Conservation (phyloP, 2,888 invertebrate species). For the Maniola hyperantus region DNA sequence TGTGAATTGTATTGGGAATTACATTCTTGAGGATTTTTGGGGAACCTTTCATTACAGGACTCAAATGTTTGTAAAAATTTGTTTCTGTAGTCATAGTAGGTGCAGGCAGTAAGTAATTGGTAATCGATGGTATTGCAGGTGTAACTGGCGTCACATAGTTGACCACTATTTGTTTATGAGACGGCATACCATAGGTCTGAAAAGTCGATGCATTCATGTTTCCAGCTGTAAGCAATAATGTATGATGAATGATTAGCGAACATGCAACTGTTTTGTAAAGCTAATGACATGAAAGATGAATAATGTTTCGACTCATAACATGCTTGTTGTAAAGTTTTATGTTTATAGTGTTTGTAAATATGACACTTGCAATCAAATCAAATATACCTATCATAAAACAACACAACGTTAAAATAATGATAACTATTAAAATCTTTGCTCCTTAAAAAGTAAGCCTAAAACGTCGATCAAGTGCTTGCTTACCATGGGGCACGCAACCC, state of each 20-base stretch:
- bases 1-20: constrained; percentile 43
- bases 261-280: constrained; percentile 48
- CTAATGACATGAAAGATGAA: constrained; percentile 20
- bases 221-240: constrained; percentile 74
- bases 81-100: constrained; percentile 53
- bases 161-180: constrained; percentile 46
- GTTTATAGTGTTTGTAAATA: constrained; percentile 4
- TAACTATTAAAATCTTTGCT: not conserved
- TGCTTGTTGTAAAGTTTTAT: not conserved
- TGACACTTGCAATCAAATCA: not conserved
- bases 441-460: not conserved
- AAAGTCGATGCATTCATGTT: constrained; percentile 52
- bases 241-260: constrained; percentile 52
- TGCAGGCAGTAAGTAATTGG: constrained; percentile 49
- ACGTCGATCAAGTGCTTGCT: constrained; percentile 36
- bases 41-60: constrained; percentile 52
- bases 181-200: constrained; percentile 53
- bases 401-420: not conserved
- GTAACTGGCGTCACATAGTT: constrained; percentile 64
- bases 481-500: constrained; percentile 81
- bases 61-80: constrained; percentile 56
- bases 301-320: not conserved
- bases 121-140: constrained; percentile 46
- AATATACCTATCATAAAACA: not conserved
- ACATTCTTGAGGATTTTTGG: constrained; percentile 55